Base-by-base conservation (phyloP, 2,113 vertebrate genomes). In the Toxostoma redivivum region DNA sequence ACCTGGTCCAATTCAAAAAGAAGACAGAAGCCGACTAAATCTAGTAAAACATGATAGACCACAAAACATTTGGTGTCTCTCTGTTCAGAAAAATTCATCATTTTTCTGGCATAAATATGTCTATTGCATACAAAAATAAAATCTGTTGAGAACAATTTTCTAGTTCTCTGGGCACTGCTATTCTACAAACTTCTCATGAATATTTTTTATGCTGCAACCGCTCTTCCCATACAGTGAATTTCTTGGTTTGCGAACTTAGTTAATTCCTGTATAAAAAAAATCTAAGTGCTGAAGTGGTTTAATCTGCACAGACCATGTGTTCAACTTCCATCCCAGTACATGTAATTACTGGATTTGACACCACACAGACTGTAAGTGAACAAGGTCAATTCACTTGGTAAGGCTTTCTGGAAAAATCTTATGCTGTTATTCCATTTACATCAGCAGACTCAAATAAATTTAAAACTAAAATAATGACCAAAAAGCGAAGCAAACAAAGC, bases 141-240 rank as follows among this genome's bases (percentile, higher is more conserved):
- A 8, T 30, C 3, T 7, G 40, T 28, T 54, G 33, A 66, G 42
- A 74, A 72, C 11, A 57, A 21, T 37, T 47, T 80, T 88, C 40
- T 47, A 18, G 4, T 85, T 90, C 53, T 35, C 4, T 21, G 24
- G 28, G 45, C 5, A 37, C 20, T 0, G 0, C 30, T 69, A 28
- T 48, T 82, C 82, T 48, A 56, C 4, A 57, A 58, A 11, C 5
- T 42, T 64, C 14, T 60, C 20, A 21, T 62, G 10, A 71, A 72
- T 44, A 42, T 4, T 9, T 42, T 50, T 73, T 69, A 40, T 61
- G 18, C 33, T 74, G 17, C 11, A 71, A 11, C 56, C 6, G 20
- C 16, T 50, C 50, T 65, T 80, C 5, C 18, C 2, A 15, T 24
- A 17, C 16, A 53, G 16, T 11, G 35, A 64, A 33, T 2, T 47